Evolutionary conservation across 2,113 vertebrate genomes (phyloP), one percentile per base, ranked within the genome.

Genomic region (Diphyllodes magnificus): DNA sequence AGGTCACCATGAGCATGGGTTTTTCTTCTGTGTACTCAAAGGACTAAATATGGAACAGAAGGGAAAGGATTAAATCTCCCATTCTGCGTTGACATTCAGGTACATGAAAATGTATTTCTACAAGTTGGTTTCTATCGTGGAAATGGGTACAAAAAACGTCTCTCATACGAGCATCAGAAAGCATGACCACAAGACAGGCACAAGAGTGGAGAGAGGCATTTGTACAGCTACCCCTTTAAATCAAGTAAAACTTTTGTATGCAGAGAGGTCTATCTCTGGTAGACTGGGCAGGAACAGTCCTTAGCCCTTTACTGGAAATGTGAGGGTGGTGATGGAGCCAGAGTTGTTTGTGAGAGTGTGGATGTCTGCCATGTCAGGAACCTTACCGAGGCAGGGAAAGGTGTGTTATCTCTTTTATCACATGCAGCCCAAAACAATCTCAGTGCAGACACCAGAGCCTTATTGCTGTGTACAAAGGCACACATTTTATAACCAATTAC

Each of bases 251-350:
- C 21, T 33, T 51, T 1, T 33, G 13, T 40, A 49, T 59, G 35
- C 64, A 68, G 64, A n/a, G 2, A 76, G n/a, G 24, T 44, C 63
- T 40, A 2, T 39, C 53, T 51, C 72, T 40, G 47, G 39, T 22
- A 49, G 45, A 27, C 27, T 30, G 3, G 2, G 4, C 8, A 5
- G 10, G 6, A 68, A 54, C 33, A 23, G 39, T n/a, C 49, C 31
- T 86, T 51, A 72, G 61, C 56, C 18, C 37, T 27, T 75, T 49
- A 31, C 54, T 65, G 70, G 56, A 42, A 65, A 75, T 31, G 73
- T 30, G 50, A 56, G 0, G 2, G 16, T 0, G 2, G 51, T 27
- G 76, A 51, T 23, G 68, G 51, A 76, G 39, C 27, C 2, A 3
- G 50, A 45, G 31, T 7, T 39, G 49, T 79, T 45, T 33, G n/a